Evolutionary conservation across 2,888 invertebrate genomes (phyloP), one percentile per base, ranked within the genome.

Genomic region (Drosophila lacicola): DNA sequence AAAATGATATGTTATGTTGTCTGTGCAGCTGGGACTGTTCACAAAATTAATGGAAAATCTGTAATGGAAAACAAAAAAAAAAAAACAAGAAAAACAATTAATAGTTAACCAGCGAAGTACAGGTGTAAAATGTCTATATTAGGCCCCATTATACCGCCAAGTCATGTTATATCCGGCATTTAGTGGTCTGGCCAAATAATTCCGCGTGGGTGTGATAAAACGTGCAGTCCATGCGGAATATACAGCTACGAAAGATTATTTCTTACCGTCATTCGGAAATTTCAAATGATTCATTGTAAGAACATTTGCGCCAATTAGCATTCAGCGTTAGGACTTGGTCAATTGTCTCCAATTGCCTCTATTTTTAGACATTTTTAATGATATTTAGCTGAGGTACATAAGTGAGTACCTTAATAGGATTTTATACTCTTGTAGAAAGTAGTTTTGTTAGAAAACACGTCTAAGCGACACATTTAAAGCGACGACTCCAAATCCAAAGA

Each of bases 21-120:
- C 80, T 34, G 89, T 82, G 70, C 90, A 85, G 44, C 33, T 69
- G 17, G 78, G 65, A 53, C 90, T 91, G 75, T 89, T 90, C 4
- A 86, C 90, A 70, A 92, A 92, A 55, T 92, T 92, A 25, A 92
- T 89, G 36, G 92, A 92, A 74, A 90, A 92, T 78, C 92, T 92
- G 75, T 42, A 45, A 57, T 2, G 36, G 49, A 36, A n/a, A 17
- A 36, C 36, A 50, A 45, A 9, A 5, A 29, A 9, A 5, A 29
- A 36, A 9, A 9, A 51, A 33, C 34, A n/a, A 37, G 57, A 21
- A 19, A 9, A 11, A n/a, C n/a, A 34, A 58, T 46, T 41, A 3
- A 11, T 11, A 36, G 34, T 34, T 10, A 9, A 19, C 13, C 33
- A 34, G 17, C 11, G 10, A 21, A 50, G 14, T 14, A n/a, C 34